Evolutionary conservation across 2,888 invertebrate species (phyloP).

Genomic region (Pandemis corylana): DNA sequence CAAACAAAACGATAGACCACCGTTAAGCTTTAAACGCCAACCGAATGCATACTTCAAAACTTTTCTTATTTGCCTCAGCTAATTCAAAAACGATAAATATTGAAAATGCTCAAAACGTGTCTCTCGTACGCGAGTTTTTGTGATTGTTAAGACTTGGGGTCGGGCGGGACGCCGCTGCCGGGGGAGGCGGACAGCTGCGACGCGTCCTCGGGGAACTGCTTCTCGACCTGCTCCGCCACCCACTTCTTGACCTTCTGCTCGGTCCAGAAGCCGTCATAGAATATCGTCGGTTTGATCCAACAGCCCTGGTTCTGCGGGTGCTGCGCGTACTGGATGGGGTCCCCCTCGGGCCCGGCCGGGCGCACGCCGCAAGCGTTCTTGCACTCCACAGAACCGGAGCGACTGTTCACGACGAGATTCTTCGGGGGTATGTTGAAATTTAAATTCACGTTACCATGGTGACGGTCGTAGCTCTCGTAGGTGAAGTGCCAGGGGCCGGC

Average conservation of each 20-base stretch:
- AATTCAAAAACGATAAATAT: conserved; percentile 15
- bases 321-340: conserved; percentile 58
- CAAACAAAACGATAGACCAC: neutral
- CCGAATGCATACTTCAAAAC: conserved; percentile 18
- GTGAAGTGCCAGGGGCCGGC: conserved; percentile 76
- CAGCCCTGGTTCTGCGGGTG: conserved; percentile 68
- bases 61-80: neutral
- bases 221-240: conserved; percentile 82
- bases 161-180: conserved; percentile 46
- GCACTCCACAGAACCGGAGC: conserved; percentile 62
- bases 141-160: conserved; percentile 48
- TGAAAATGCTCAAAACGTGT: conserved; percentile 26
- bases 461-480: conserved; percentile 71
- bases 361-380: conserved; percentile 58
- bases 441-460: conserved; percentile 71
- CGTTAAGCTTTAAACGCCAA: conserved; percentile 24
- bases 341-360: conserved; percentile 56
- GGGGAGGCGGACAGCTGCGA: conserved; percentile 54
- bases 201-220: conserved; percentile 74
- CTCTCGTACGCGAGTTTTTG: conserved; percentile 6
- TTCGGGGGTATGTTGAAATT: conserved; percentile 78
- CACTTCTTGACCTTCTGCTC: conserved; percentile 83
- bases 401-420: conserved; percentile 71
- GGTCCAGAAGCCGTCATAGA: conserved; percentile 83
- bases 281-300: conserved; percentile 82